Percentiles rank a stretch among this genome's conserved stretches.
Conservation (phyloP, 2,888 invertebrate species). For the Eugnorisma glareosa region DNA sequence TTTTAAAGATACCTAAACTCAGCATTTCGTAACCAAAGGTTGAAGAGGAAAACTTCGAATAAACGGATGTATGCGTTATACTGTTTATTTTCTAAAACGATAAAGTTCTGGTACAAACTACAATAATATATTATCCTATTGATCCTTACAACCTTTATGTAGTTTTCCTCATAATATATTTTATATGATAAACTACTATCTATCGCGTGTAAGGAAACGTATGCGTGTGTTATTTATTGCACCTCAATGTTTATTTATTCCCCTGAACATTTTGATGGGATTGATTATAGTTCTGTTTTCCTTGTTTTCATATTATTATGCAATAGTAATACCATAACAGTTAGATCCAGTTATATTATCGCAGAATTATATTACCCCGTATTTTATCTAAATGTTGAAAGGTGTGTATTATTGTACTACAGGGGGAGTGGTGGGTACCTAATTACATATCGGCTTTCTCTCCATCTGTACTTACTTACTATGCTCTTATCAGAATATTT, state of each 20-base stretch:
- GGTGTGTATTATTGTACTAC: background rate
- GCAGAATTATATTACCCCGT: background rate
- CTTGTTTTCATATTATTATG: conserved; percentile 7
- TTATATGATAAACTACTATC: conserved; percentile 58
- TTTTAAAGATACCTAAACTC: background rate
- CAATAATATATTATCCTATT: background rate
- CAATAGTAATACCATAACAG: background rate
- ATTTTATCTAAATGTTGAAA: background rate
- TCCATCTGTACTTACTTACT: too few relatives aligned
- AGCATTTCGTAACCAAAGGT: background rate
- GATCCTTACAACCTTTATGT: conserved; percentile 1
- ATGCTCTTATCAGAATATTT: background rate
- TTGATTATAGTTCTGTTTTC: conserved; percentile 32
- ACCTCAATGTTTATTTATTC: conserved; percentile 61
- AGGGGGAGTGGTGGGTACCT: background rate
- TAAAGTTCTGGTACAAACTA: background rate
- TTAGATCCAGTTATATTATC: background rate
- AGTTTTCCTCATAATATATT: conserved; percentile 53
- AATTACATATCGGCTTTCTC: background rate
- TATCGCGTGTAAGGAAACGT: conserved; percentile 54
- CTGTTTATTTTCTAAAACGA: background rate
- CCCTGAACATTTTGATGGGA: conserved; percentile 28
- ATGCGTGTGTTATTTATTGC: conserved; percentile 61
- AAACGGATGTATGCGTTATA: background rate
- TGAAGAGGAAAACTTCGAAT: background rate